Evolutionary conservation across 1,140 invertebrate genomes (phyloP).

Genomic region (Oryctes rhinoceros): DNA sequence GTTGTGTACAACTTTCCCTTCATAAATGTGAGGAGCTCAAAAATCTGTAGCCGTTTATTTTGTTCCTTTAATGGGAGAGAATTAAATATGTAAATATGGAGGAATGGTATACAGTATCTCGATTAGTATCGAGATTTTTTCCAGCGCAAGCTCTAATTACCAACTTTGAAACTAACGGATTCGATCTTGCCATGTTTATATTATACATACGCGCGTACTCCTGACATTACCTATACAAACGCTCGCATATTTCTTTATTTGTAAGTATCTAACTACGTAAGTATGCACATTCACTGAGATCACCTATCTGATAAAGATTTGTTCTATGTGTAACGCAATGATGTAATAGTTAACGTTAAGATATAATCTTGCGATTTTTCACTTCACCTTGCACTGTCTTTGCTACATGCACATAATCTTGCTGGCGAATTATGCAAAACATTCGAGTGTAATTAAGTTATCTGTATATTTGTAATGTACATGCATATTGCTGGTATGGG

Average conservation of each 20-base stretch:
- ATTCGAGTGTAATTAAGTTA: conserved; percentile 8
- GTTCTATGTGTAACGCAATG: conserved; percentile 18
- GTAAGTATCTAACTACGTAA: neutral
- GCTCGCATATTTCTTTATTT: neutral
- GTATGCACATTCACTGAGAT: conserved; percentile 28
- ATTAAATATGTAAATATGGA: neutral
- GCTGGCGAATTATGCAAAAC: neutral
- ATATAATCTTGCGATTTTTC: conserved; percentile 2
- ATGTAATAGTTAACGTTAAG: conserved; percentile 26
- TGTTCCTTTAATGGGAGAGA: neutral
- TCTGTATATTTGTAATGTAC: neutral
- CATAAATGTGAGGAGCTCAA: neutral
- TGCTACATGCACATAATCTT: neutral
- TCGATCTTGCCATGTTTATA: neutral
- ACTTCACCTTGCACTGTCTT: neutral
- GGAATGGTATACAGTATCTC: neutral
- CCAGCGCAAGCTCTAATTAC: neutral
- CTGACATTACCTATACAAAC: neutral
- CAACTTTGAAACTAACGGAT: neutral
- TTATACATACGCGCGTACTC: neutral
- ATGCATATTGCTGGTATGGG: neutral
- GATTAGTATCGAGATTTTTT: neutral
- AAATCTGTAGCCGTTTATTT: neutral
- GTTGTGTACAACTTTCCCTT: neutral
- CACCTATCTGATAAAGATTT: conserved; percentile 23